Evolutionary conservation across 2,113 vertebrate genomes (phyloP), one percentile per base, ranked within the genome.

Genomic region (Fulmarus glacialis): DNA sequence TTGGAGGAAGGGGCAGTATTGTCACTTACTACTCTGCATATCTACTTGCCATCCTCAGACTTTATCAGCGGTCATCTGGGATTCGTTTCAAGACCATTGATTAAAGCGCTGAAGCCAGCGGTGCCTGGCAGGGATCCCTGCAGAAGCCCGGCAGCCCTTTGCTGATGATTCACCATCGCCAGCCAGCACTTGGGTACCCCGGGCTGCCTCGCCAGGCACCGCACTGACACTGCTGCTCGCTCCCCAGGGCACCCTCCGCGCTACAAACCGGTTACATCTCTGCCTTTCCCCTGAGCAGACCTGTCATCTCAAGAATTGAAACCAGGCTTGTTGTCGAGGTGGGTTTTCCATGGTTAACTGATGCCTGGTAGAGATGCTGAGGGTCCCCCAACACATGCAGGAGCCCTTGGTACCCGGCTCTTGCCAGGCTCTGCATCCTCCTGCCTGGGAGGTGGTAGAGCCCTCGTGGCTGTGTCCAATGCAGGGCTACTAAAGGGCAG

Each of bases 51-150:
- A 48, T 21, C 8, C 38, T 87, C 30, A 24, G 29, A 12, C 15
- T 26, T 79, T 20, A 53, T 36, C 66, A 45, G 62, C 1, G 0
- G 42, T 9, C 9, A 45, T 53, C 7, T 6, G 23, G 16, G 47
- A 21, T 58, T 92, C 5, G 9, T 56, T 81, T 93, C 30, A 52
- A 78, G 36, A 29, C 29, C 59, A 8, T 2, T 40, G 40, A 68
- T 63, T 42, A 13, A 83, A 52, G 24, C 2, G 1, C 14, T 0
- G 1, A 48, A 58, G 53, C 50, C 2, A 2, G 24, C 0, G 0
- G 36, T 36, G 36, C 36, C 60, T 52, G 86, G 42, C 56, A 43
- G 34, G 11, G n/a, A n/a, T n/a, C 18, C 52, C 50, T 1, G 2
- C 32, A 19, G 43, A 53, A 77, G 32, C 19, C 38, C 8, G 0